Conservation (phyloP, 2,797 vertebrate species). For the Urophycis tenuis region DNA sequence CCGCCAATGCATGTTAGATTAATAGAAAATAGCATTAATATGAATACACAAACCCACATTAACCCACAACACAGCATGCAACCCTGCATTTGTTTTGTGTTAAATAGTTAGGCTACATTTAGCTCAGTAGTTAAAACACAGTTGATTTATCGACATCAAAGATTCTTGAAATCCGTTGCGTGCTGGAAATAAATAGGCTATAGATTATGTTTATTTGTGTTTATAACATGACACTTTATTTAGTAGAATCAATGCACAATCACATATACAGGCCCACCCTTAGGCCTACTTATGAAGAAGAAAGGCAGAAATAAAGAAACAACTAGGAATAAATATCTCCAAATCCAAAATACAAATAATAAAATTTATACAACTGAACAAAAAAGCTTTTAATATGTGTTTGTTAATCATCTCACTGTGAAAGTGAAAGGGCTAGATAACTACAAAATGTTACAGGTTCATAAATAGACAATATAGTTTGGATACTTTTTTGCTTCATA, state of each 20-base stretch:
- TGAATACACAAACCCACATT: too few relatives aligned
- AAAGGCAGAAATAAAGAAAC: neutral
- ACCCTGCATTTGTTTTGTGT: too few relatives aligned
- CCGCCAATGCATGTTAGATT: too few relatives aligned
- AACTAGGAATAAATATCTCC: conserved; percentile 4
- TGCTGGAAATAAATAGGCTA: conserved; percentile 6
- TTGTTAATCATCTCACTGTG: conserved; percentile 42
- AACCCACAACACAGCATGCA: neutral
- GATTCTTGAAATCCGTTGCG: neutral
- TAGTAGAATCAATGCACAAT: conserved; percentile 64
- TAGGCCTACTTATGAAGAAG: conserved; percentile 44
- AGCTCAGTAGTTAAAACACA: too few relatives aligned
- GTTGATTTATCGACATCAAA: neutral
- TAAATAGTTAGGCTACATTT: too few relatives aligned
- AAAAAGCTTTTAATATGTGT: conserved; percentile 48
- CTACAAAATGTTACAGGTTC: conserved; percentile 70
- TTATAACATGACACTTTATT: conserved; percentile 67
- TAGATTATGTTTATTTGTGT: conserved; percentile 27
- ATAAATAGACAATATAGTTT: conserved; percentile 72
- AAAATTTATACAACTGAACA: conserved; percentile 42
- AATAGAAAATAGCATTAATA: too few relatives aligned
- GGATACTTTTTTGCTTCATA: conserved; percentile 62
- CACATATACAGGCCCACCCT: conserved; percentile 57
- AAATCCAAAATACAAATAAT: conserved; percentile 51
- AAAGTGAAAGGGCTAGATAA: conserved; percentile 60